These are phyloP conservation scores for Callitettix versicolor DNA, from an alignment of 1,140 invertebrate genomes.

Conservation along the genomic window DNA sequence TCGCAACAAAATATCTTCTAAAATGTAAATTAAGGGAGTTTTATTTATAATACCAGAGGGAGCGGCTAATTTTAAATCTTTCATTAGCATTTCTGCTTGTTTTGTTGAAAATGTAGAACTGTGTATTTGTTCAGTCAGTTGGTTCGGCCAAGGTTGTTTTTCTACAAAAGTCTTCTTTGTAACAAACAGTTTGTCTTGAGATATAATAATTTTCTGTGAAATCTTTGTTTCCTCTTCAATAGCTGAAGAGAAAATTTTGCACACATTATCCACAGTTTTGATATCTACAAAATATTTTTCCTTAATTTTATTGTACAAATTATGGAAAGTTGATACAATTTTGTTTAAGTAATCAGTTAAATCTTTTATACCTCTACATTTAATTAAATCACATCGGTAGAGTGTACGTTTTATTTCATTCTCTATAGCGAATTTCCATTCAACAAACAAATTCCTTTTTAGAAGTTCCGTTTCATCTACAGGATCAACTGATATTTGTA, in stretches of 20 bases:
- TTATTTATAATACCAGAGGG: slow-evolving; percentile 40
- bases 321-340: slow-evolving; percentile 5
- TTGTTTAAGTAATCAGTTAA: slow-evolving; percentile 23
- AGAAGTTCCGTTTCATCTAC: background rate
- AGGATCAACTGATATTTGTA: background rate
- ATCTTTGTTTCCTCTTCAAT: slow-evolving; percentile 39
- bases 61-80: slow-evolving; percentile 39
- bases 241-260: slow-evolving; percentile 41
- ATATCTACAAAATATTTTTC: slow-evolving; percentile 40
- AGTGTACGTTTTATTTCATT: slow-evolving; percentile 39
- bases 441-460: background rate
- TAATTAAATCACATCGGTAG: slow-evolving; percentile 34
- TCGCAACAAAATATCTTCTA: slow-evolving; percentile 42
- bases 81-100: slow-evolving; percentile 38
- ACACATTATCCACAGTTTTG: slow-evolving; percentile 39
- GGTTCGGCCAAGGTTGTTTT: slow-evolving; percentile 29
- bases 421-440: slow-evolving; percentile 31
- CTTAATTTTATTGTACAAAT: background rate
- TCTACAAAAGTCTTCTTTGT: background rate
- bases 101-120: slow-evolving; percentile 6
- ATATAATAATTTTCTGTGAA: slow-evolving; percentile 36
- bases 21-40: slow-evolving; percentile 39
- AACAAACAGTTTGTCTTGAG: slow-evolving; percentile 34
- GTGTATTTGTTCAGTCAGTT: background rate
- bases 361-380: slow-evolving; percentile 33